Percentiles rank a stretch among this genome's conserved stretches.
Conservation (phyloP, 2,888 invertebrate genomes). For the Dolichomitus sp. region DNA sequence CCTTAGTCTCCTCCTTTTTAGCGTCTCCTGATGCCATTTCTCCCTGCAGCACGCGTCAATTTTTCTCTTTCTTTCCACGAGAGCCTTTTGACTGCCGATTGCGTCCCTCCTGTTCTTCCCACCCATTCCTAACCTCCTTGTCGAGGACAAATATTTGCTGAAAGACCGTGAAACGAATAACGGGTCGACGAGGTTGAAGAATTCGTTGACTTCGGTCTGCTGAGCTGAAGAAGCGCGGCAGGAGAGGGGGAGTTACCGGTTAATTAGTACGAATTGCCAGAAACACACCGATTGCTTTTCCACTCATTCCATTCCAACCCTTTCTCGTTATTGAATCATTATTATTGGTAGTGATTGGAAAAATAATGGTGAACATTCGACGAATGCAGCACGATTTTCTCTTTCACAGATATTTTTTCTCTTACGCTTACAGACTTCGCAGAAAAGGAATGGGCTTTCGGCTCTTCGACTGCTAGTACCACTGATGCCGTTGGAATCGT, state of each 20-base stretch:
- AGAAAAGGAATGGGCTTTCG: constrained; percentile 40
- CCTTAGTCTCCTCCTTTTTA: constrained; percentile 29
- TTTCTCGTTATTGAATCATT: constrained; percentile 45
- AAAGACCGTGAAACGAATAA: constrained; percentile 69
- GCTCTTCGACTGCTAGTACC: constrained; percentile 2
- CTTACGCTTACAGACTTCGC: constrained; percentile 26
- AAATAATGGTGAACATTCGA: constrained; percentile 41
- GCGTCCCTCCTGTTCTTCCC: constrained; percentile 6
- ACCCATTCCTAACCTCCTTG: neutral
- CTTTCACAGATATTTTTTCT: constrained; percentile 57
- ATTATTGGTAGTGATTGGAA: constrained; percentile 46
- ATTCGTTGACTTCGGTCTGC: constrained; percentile 39
- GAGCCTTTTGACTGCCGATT: constrained; percentile 51
- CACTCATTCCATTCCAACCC: constrained; percentile 18
- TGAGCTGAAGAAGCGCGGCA: neutral
- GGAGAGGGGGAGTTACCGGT: constrained; percentile 40
- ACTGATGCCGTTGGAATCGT: constrained; percentile 54
- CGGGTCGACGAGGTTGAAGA: constrained; percentile 29
- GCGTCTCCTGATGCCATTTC: constrained; percentile 50
- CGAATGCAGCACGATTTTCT: constrained; percentile 30
- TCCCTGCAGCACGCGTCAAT: constrained; percentile 45
- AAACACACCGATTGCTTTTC: constrained; percentile 20
- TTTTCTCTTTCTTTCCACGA: constrained; percentile 37
- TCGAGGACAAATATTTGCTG: constrained; percentile 76
- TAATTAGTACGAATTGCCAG: constrained; percentile 50